Evolutionary conservation across 2,888 invertebrate genomes (phyloP), one percentile per base, ranked within the genome.

Genomic region (Bombyx huttoni): DNA sequence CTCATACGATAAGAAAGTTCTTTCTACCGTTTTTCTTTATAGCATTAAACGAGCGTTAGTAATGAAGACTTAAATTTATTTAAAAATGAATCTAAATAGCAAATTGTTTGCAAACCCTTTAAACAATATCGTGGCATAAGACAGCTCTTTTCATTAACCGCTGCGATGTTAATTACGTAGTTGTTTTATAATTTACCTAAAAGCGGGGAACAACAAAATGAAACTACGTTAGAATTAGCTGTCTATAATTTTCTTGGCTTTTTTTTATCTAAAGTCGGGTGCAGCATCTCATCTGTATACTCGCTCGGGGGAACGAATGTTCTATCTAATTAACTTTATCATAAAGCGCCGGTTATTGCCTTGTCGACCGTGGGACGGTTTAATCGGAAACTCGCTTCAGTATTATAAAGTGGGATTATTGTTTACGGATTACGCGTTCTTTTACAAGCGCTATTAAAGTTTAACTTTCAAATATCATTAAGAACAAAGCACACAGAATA

Each of bases 311-410:
- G 85, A 85, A 78, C 74, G 73, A 84, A 84, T 84, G 83, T 81
- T 81, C 73, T 74, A 80, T 78, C 82, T 84, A 85, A 86, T 86
- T 86, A 86, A 83, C 78, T 84, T 83, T 81, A 85, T 84, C 79
- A 84, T 86, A 86, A 84, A 81, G 73, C 73, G 68, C 72, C 66
- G 74, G 77, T 74, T 82, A 84, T 81, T 84, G 78, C 80, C 73
- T 78, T 78, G 78, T 75, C 76, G 69, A 72, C 65, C 62, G 68
- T 62, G 66, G 62, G 69, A 70, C 68, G 71, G 70, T 67, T 70
- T 78, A 80, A 79, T 78, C 74, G 74, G 72, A 75, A 77, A 70
- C 73, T 68, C 69, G 69, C 71, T 75, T 66, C 65, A 61, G 24
- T 49, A 50, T 52, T 52, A 46, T 52, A 47, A 52, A 52, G 47